Percentiles rank a stretch among this genome's conserved stretches.
Evolutionary conservation across 2,113 vertebrate species (phyloP).

Genomic region (Engystomops pustulosus): DNA sequence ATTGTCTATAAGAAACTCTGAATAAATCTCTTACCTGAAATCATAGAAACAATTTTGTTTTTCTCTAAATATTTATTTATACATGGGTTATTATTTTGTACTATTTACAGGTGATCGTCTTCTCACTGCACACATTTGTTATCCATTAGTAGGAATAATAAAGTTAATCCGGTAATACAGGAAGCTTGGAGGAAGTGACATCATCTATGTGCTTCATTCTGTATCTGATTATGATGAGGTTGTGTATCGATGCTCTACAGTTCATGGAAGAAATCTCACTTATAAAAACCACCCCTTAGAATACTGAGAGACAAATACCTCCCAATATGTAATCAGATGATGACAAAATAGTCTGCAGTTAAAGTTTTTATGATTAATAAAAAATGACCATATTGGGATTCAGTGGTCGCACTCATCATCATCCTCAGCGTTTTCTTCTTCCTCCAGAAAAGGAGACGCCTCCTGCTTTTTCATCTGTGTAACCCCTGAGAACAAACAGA

Average conservation of each 20-base stretch:
- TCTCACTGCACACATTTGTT: slow-evolving; percentile 61
- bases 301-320: slow-evolving; percentile 36
- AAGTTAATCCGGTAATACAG: slow-evolving; percentile 60
- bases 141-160: slow-evolving; percentile 61
- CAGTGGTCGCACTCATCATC: slow-evolving; percentile 76
- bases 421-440: slow-evolving; percentile 73
- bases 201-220: neutral
- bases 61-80: slow-evolving; percentile 72
- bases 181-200: slow-evolving; percentile 62
- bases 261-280: slow-evolving; percentile 53
- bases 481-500: slow-evolving; percentile 76
- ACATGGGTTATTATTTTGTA: slow-evolving; percentile 66
- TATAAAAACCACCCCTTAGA: slow-evolving; percentile 44
- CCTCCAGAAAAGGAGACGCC: slow-evolving; percentile 75
- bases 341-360: slow-evolving; percentile 58
- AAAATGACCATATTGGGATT: slow-evolving; percentile 49
- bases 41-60: neutral
- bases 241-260: slow-evolving; percentile 60
- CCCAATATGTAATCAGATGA: slow-evolving; percentile 57
- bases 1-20: no score
- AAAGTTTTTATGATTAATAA: slow-evolving; percentile 62
- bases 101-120: slow-evolving; percentile 75
- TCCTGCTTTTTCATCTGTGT: slow-evolving; percentile 80
- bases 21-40: neutral
- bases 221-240: slow-evolving; percentile 18